These are phyloP conservation scores for Idris sp. DNA, from an alignment of 1,140 invertebrate genomes.

Conservation along the genomic window DNA sequence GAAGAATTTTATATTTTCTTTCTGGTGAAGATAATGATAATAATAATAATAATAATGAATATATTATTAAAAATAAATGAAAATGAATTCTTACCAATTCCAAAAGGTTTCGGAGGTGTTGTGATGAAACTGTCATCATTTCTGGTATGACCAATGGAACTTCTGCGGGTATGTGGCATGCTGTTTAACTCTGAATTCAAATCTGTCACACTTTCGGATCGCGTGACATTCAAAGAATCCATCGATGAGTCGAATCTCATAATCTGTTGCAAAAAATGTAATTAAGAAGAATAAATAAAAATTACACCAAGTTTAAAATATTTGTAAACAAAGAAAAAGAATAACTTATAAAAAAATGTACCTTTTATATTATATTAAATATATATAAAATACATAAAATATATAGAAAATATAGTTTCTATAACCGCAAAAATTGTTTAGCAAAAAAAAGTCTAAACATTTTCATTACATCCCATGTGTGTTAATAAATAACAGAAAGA, in stretches of 20 bases:
- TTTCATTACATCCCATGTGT: too few relatives aligned
- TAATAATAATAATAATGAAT: too few relatives aligned
- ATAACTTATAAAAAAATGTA: too few relatives aligned
- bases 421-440: too few relatives aligned
- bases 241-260: constrained; percentile 88
- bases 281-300: too few relatives aligned
- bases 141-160: constrained; percentile 76
- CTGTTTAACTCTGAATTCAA: constrained; percentile 79
- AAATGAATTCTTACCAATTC: constrained; percentile 82
- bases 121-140: constrained; percentile 78
- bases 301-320: too few relatives aligned
- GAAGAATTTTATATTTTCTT: neutral
- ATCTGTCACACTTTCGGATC: constrained; percentile 90
- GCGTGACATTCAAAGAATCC: constrained; percentile 85
- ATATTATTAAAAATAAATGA: neutral
- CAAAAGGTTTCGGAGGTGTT: constrained; percentile 85
- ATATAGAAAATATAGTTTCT: too few relatives aligned
- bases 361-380: too few relatives aligned
- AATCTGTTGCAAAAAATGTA: constrained; percentile 78
- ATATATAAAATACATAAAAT: too few relatives aligned
- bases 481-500: constrained; percentile 13
- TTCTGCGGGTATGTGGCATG: constrained; percentile 68
- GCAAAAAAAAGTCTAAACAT: too few relatives aligned
- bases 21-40: too few relatives aligned
- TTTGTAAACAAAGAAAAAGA: too few relatives aligned